A percentile compares a stretch with the other conserved stretches of the same genome.
These are phyloP conservation scores for Lycophotia porphyrea DNA, from an alignment of 2,888 invertebrate genomes.

Conservation along the genomic window DNA sequence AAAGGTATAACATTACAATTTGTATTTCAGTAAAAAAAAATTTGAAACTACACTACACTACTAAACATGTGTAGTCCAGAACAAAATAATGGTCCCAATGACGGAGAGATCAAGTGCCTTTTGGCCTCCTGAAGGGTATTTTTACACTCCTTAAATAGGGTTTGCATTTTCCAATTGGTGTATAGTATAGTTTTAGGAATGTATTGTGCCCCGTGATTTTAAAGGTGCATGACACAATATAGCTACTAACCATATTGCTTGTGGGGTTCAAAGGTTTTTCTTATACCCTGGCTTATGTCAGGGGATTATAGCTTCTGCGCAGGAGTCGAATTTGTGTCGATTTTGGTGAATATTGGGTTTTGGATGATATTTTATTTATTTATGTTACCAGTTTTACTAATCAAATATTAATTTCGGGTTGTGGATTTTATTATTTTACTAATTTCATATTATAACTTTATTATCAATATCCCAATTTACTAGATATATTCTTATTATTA, in stretches of 20 bases:
- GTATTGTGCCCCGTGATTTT: slow-evolving; percentile 7
- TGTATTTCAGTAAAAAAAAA: too few species aligned
- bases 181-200: slow-evolving; percentile 25
- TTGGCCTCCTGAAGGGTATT: too few species aligned
- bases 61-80: too few species aligned
- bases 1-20: too few species aligned
- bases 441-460: neutral
- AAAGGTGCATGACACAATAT: slow-evolving; percentile 35
- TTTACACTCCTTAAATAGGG: too few species aligned
- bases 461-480: neutral
- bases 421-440: slow-evolving; percentile 12
- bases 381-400: slow-evolving; percentile 38
- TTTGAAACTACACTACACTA: too few species aligned
- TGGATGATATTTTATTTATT: slow-evolving; percentile 49
- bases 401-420: slow-evolving; percentile 24
- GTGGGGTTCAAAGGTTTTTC: slow-evolving; percentile 5
- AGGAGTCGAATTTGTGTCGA: slow-evolving; percentile 32
- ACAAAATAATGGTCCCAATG: too few species aligned
- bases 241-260: slow-evolving; percentile 49
- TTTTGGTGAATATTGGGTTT: slow-evolving; percentile 22
- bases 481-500: too few species aligned
- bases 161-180: slow-evolving; percentile 4
- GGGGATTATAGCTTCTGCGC: slow-evolving; percentile 23
- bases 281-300: slow-evolving; percentile 28
- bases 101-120: too few species aligned